Conservation (phyloP, 2,797 vertebrate species). For the Lepidocolaptes lacrymiger region DNA sequence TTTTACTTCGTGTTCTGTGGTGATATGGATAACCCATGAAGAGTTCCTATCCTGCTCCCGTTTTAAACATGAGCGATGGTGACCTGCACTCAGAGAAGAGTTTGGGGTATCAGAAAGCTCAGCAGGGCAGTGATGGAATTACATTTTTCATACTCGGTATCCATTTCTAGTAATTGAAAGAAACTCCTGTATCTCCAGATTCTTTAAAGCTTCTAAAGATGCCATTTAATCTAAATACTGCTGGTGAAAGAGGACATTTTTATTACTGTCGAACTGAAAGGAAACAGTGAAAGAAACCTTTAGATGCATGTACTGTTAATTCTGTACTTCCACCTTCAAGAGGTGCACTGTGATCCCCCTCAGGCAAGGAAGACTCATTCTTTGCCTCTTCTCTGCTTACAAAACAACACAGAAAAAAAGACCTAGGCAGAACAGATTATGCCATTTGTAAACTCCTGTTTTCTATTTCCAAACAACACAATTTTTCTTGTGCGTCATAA, state of each 20-base stretch:
- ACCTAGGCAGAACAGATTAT: neutral
- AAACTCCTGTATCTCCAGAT: neutral
- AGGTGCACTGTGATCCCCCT: neutral
- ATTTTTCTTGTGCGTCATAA: neutral
- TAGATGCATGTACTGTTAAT: fast-evolving
- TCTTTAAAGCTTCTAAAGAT: neutral
- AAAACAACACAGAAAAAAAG: neutral
- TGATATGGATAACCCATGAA: neutral
- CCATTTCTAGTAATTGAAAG: neutral
- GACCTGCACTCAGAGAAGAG: neutral
- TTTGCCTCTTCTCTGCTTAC: neutral
- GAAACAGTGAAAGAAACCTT: neutral
- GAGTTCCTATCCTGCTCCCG: neutral
- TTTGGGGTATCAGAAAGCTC: neutral
- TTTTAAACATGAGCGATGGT: fast-evolving
- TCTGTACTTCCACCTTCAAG: neutral
- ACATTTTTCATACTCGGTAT: fast-evolving
- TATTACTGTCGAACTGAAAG: neutral
- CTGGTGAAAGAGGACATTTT: neutral
- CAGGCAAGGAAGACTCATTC: neutral
- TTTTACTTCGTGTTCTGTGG: fast-evolving
- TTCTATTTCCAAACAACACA: neutral
- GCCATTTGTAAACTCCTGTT: neutral
- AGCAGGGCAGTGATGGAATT: neutral
- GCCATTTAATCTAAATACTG: neutral